Conservation (phyloP, 2,797 vertebrate genomes). For the Lutjanus argentimaculatus region DNA sequence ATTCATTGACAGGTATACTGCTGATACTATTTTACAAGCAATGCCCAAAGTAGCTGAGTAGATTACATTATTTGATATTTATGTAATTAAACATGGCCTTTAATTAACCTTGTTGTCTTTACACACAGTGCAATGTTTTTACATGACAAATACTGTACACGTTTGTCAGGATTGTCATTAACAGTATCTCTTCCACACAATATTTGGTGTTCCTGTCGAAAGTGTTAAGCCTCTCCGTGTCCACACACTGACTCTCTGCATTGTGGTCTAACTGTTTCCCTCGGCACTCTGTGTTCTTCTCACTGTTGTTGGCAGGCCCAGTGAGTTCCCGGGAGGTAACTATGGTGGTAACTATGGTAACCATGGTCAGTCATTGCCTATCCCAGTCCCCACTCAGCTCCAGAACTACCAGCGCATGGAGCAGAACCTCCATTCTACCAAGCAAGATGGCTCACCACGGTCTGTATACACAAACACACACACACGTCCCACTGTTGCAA, state of each 20-base stretch:
- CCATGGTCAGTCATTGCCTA: slow-evolving; percentile 91
- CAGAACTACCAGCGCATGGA: slow-evolving; percentile 97
- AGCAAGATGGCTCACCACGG: slow-evolving; percentile 88
- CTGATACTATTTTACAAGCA: too few relatives aligned
- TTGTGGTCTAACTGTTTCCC: slow-evolving; percentile 32
- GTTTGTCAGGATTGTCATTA: background rate
- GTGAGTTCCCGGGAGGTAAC: slow-evolving; percentile 88
- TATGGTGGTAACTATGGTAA: slow-evolving; percentile 85
- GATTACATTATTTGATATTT: background rate
- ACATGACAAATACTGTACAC: background rate
- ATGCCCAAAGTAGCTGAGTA: background rate
- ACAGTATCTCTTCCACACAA: background rate
- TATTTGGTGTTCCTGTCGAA: slow-evolving; percentile 23
- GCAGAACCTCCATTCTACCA: slow-evolving; percentile 92
- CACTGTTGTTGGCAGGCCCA: slow-evolving; percentile 81
- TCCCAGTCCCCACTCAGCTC: slow-evolving; percentile 96
- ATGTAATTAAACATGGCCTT: background rate
- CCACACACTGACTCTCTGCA: slow-evolving; percentile 3
- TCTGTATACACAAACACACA: slow-evolving; percentile 72
- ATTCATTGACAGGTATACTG: too few relatives aligned
- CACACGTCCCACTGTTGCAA: background rate
- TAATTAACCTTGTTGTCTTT: background rate
- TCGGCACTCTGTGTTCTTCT: slow-evolving; percentile 51
- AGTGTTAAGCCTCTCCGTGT: slow-evolving; percentile 1
- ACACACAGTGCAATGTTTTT: background rate